These are phyloP conservation scores for Chrysolina americana DNA, from an alignment of 2,888 invertebrate genomes.

Conservation along the genomic window DNA sequence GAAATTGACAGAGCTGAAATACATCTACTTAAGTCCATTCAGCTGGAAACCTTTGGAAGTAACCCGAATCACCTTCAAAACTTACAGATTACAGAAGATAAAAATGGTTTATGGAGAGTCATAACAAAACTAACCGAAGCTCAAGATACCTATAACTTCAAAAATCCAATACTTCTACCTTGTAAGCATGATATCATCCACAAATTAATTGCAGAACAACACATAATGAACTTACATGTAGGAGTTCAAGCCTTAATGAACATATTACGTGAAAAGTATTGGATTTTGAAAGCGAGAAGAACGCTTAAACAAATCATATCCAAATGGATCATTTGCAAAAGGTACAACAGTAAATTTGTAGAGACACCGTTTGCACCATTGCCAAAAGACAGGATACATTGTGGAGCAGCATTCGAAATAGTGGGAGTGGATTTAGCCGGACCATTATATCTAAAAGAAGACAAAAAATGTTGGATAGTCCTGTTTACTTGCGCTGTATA, in stretches of 20 bases:
- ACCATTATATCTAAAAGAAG: constrained; percentile 14
- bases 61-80: neutral
- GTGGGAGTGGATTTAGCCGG: constrained; percentile 18
- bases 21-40: neutral
- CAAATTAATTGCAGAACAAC: neutral
- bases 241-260: neutral
- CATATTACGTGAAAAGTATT: constrained; percentile 4
- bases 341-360: constrained; percentile 14
- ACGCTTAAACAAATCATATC: constrained; percentile 19
- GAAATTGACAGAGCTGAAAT: neutral
- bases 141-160: neutral
- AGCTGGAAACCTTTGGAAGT: neutral
- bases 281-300: constrained; percentile 23
- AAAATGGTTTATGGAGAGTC: neutral
- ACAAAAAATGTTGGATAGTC: constrained; percentile 23
- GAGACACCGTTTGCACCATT: constrained; percentile 24
- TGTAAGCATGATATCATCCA: neutral
- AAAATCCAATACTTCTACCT: neutral
- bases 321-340: constrained; percentile 13
- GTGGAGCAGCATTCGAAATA: constrained; percentile 8
- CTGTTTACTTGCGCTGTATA: constrained; percentile 24
- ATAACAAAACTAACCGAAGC: neutral
- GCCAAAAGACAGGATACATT: constrained; percentile 17
- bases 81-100: neutral
- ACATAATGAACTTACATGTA: neutral